A percentile compares a stretch with the other conserved stretches of the same genome.
Evolutionary conservation across 2,888 invertebrate species (phyloP).

Genomic region (Thera obeliscata): DNA sequence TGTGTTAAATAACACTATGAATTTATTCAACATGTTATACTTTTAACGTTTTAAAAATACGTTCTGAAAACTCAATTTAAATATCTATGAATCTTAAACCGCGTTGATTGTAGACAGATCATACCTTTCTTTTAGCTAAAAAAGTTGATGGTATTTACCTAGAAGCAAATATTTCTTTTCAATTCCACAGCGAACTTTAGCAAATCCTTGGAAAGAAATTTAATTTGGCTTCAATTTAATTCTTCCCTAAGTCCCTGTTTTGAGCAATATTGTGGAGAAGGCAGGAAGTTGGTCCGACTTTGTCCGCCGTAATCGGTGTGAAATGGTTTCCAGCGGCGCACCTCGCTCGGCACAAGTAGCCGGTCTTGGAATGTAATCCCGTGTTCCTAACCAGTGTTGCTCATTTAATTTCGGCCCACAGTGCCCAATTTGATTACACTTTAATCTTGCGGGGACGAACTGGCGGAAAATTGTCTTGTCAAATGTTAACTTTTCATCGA

Average conservation of each 20-base stretch:
- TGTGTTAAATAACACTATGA: neutral
- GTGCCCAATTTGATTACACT: constrained; percentile 10
- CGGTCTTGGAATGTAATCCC: constrained; percentile 4
- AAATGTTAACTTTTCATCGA: neutral
- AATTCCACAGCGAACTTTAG: constrained; percentile 37
- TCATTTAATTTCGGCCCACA: constrained; percentile 10
- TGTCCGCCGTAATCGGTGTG: constrained; percentile 26
- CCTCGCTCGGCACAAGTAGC: constrained; percentile 7
- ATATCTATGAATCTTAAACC: constrained; percentile 18
- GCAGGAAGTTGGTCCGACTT: constrained; percentile 40
- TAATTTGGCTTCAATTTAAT: constrained; percentile 52
- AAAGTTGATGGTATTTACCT: constrained; percentile 31
- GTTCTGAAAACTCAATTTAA: constrained; percentile 14
- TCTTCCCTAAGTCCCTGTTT: constrained; percentile 48
- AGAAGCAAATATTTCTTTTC: constrained; percentile 41
- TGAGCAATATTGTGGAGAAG: constrained; percentile 44
- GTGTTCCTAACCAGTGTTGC: constrained; percentile 12
- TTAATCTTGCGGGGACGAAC: constrained; percentile 6
- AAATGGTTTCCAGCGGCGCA: constrained; percentile 17
- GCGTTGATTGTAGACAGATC: constrained; percentile 23
- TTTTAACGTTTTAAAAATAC: constrained; percentile 6
- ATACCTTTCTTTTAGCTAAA: constrained; percentile 33
- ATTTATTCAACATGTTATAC: neutral
- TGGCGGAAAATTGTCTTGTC: constrained; percentile 4
- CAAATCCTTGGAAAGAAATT: constrained; percentile 48